Base-by-base conservation (phyloP, 2,888 invertebrate species). In the Catocala nupta region DNA sequence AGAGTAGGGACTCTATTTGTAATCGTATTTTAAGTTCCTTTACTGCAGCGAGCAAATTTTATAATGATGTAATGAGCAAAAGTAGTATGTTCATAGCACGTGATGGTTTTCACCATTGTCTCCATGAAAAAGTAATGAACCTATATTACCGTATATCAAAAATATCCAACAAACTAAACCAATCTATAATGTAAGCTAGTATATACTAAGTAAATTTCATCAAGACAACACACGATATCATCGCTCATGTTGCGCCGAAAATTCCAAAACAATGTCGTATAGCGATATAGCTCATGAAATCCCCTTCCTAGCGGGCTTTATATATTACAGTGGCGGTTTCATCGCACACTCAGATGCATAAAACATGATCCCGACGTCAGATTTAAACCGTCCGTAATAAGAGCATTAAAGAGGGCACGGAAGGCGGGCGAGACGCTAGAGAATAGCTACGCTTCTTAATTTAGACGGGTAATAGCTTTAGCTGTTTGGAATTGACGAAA, bases 341-440 rank as follows among this genome's bases (percentile, higher is more conserved):
- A 89, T 89, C 91, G 91, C 89, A 86, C 87, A 88, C 90, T 88
- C 83, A 87, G 89, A 93, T 93, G 93, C 93, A 93, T 93, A 92
- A 93, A 92, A 93, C 93, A 93, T 93, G 93, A 93, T 90, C 88
- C 87, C 84, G 78, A 82, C 91, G 91, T 92, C 91, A 92, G 93
- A 93, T 93, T 93, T 93, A 93, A 93, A 91, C 92, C 90, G 88
- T 87, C 88, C 86, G 92, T 92, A 93, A 93, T 93, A 93, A 93
- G 90, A 92, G 86, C 90, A 93, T 92, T 90, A 91, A 86, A 83
- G 84, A 80, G 84, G 84, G 81, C 82, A 84, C 82, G 81, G 80
- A 77, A 83, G 81, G 81, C 82, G 83, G 75, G 71, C 74, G 80
- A 81, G 81, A 82, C 80, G 81, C 73, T 77, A 73, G 69, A 71